phyloP scores from a whole-genome alignment of 2,113 vertebrate species.

The Phainopepla nitens region DNA sequence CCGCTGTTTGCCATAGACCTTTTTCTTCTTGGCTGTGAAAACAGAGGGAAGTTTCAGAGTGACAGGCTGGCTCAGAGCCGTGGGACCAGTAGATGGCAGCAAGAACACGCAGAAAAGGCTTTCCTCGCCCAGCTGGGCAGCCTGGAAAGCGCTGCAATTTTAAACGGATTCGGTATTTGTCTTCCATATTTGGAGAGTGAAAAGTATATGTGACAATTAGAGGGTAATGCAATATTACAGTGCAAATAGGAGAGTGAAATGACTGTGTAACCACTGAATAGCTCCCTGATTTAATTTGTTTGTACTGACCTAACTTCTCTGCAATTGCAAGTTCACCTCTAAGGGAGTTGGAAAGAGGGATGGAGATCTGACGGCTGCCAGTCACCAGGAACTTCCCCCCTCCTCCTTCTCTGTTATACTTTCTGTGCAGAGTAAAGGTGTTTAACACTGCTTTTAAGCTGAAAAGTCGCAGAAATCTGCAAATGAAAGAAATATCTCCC shows the following conservation, averaged over 20 bases:
- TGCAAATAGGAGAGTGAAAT: conserved; percentile 47
- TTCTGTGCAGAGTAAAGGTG: background rate
- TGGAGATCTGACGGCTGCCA: background rate
- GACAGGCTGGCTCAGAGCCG: background rate
- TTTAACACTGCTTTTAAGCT: background rate
- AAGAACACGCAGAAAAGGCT: conserved; percentile 58
- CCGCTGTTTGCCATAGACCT: background rate
- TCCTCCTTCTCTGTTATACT: background rate
- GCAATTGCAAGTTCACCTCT: background rate
- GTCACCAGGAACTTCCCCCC: background rate
- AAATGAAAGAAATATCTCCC: background rate
- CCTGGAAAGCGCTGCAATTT: background rate
- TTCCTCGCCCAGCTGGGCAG: background rate
- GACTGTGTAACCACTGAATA: conserved; percentile 26
- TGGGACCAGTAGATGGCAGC: conserved; percentile 70
- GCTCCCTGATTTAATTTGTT: conserved; percentile 34
- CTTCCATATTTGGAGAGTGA: conserved; percentile 60
- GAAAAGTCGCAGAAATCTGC: background rate
- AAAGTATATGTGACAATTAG: conserved; percentile 57
- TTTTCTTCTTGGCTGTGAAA: background rate
- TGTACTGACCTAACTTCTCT: conserved; percentile 28
- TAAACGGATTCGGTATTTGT: conserved; percentile 44
- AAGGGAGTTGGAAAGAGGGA: background rate
- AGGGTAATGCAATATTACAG: conserved; percentile 61
- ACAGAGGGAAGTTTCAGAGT: accelerated